Evolutionary conservation across 2,888 invertebrate genomes (phyloP).

Genomic region (Schizotus pectinicornis): DNA sequence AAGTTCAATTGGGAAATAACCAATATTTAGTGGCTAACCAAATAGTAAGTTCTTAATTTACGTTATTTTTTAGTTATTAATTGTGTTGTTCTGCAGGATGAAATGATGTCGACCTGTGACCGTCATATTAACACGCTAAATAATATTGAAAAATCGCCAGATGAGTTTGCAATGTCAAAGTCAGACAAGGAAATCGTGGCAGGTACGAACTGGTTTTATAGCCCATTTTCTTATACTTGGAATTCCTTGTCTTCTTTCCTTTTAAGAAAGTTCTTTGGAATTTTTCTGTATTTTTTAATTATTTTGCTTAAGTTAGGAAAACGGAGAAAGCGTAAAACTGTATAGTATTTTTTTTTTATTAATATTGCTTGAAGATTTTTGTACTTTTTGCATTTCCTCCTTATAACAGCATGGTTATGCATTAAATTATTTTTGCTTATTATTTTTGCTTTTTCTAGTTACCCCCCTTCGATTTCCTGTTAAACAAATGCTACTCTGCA

Average conservation of each 20-base stretch:
- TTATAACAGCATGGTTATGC: constrained; percentile 47
- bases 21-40: constrained; percentile 52
- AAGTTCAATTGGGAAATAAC: constrained; percentile 49
- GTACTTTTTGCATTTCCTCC: constrained; percentile 29
- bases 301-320: constrained; percentile 47
- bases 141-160: constrained; percentile 52
- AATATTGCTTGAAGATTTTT: constrained; percentile 21
- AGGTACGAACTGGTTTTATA: constrained; percentile 55
- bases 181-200: constrained; percentile 51
- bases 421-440: constrained; percentile 45
- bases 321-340: constrained; percentile 36
- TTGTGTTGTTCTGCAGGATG: constrained; percentile 68
- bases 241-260: constrained; percentile 50
- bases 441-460: constrained; percentile 42
- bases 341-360: constrained; percentile 16
- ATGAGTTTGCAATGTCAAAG: constrained; percentile 51
- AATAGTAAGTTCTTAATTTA: constrained; percentile 48
- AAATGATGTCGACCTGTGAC: constrained; percentile 83
- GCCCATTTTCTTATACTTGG: constrained; percentile 51
- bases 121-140: constrained; percentile 84
- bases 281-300: constrained; percentile 39
- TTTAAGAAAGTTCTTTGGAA: constrained; percentile 47
- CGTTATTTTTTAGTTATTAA: constrained; percentile 8
- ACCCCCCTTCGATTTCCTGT: constrained; percentile 26
- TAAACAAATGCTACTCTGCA: too few relatives aligned